Conservation (phyloP, 2,113 vertebrate genomes). For the Chiloscyllium plagiosum region DNA sequence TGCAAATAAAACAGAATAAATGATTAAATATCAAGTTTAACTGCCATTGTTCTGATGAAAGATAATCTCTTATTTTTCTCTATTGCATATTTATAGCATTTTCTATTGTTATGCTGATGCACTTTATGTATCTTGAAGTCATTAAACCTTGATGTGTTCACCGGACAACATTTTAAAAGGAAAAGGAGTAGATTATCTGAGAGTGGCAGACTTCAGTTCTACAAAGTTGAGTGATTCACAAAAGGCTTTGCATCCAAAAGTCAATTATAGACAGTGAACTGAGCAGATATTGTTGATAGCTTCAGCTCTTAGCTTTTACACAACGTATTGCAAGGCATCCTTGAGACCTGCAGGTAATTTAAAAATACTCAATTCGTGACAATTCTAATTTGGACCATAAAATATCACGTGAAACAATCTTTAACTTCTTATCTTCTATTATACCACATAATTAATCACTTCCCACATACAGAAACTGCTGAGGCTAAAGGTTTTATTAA, state of each 20-base stretch:
- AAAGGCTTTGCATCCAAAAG: background rate
- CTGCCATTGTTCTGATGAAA: background rate
- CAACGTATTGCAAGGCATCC: background rate
- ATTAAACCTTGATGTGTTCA: background rate
- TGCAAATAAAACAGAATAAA: background rate
- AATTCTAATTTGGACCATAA: background rate
- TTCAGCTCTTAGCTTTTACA: background rate
- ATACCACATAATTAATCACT: background rate
- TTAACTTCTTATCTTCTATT: background rate
- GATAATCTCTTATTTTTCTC: background rate
- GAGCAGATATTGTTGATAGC: background rate
- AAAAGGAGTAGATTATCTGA: background rate
- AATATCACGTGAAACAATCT: background rate
- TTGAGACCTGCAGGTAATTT: background rate
- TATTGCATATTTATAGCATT: background rate
- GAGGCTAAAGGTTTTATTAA: background rate
- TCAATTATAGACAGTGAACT: background rate
- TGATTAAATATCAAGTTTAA: background rate
- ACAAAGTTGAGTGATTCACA: background rate
- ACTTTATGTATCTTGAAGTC: background rate
- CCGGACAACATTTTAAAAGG: background rate
- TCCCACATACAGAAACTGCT: background rate
- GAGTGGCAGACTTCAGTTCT: background rate
- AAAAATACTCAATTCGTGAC: background rate
- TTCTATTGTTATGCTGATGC: background rate